Conservation (phyloP, 2,797 vertebrate genomes). For the Urosaurus nigricauda region DNA sequence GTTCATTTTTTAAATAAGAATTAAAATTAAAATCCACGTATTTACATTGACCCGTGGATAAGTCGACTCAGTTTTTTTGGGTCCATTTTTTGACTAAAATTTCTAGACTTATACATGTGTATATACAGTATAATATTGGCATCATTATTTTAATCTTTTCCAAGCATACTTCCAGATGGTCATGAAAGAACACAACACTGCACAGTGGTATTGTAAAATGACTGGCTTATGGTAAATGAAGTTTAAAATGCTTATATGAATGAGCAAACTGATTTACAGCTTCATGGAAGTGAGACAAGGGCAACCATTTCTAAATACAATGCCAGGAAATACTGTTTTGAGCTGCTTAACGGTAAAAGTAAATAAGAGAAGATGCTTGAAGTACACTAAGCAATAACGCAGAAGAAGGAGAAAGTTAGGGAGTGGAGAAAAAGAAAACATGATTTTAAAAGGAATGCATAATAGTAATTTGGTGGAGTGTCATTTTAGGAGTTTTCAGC, state of each 20-base stretch:
- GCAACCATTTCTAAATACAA: not conserved
- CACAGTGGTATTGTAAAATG: not conserved
- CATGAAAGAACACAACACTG: slow-evolving; percentile 10
- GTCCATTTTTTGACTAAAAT: too few relatives aligned
- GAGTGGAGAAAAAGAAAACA: not conserved
- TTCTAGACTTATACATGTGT: too few relatives aligned
- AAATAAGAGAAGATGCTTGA: not conserved
- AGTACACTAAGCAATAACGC: not conserved
- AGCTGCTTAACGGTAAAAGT: not conserved
- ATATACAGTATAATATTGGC: not conserved
- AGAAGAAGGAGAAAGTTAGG: not conserved
- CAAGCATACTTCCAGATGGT: slow-evolving; percentile 3
- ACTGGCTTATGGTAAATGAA: slow-evolving; percentile 16
- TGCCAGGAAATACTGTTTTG: not conserved
- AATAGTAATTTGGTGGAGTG: not conserved
- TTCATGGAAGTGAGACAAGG: not conserved
- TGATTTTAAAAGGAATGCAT: not conserved
- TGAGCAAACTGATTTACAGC: slow-evolving; percentile 1
- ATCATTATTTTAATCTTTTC: slow-evolving; percentile 2
- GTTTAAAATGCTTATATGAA: not conserved
- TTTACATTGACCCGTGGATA: too few relatives aligned
- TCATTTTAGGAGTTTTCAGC: not conserved
- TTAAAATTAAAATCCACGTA: too few relatives aligned
- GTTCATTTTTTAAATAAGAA: too few relatives aligned
- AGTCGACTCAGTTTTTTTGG: too few relatives aligned